Evolutionary conservation across 2,113 vertebrate genomes (phyloP).

Genomic region (Passerina amoena): DNA sequence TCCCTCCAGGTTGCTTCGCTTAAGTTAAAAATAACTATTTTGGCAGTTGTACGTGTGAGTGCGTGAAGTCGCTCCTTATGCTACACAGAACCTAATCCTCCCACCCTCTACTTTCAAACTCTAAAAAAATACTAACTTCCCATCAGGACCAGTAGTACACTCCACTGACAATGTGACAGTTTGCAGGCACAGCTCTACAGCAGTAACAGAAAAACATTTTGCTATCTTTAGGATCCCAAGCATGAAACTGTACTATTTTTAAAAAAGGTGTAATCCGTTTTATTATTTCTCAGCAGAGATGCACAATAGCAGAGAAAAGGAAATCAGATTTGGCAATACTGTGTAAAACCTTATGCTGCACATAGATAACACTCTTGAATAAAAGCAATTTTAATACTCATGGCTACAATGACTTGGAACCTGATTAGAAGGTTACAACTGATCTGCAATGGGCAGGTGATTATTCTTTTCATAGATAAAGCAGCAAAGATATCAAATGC

Average conservation of each 20-base stretch:
- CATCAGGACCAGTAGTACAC: neutral
- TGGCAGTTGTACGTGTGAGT: neutral
- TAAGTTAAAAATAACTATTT: neutral
- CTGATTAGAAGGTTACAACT: neutral
- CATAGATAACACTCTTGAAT: neutral
- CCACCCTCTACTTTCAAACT: neutral
- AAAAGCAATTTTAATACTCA: neutral
- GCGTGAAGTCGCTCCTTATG: neutral
- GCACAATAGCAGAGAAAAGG: neutral
- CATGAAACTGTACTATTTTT: neutral
- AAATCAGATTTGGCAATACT: neutral
- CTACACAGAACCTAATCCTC: neutral
- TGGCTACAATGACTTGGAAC: neutral
- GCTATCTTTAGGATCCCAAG: constrained; percentile 8
- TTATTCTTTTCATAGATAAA: neutral
- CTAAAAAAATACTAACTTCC: neutral
- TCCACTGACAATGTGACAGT: neutral
- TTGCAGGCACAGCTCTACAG: neutral
- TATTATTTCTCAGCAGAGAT: constrained; percentile 7
- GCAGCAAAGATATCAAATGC: neutral
- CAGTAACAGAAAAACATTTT: neutral
- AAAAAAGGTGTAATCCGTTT: neutral
- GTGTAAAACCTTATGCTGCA: neutral
- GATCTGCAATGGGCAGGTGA: neutral
- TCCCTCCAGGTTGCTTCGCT: neutral